Evolutionary conservation across 2,797 vertebrate species (phyloP).

Genomic region (Hippocampus kuda): DNA sequence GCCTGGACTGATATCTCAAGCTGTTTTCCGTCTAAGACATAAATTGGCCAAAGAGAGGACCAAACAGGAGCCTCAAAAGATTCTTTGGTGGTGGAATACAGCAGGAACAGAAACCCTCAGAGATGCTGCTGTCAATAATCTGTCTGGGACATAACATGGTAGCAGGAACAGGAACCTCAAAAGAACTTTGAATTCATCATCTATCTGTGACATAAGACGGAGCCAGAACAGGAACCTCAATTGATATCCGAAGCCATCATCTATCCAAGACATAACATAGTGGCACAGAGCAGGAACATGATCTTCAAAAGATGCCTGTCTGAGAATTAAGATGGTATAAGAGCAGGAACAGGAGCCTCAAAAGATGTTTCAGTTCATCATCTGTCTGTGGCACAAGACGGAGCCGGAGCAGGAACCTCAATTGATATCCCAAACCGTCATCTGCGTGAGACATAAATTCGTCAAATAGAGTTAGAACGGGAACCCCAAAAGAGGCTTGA

Average conservation of each 20-base stretch:
- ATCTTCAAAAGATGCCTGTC: not conserved
- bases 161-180: not conserved
- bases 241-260: not conserved
- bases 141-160: not conserved
- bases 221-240: not conserved
- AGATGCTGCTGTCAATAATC: not conserved
- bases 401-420: not conserved
- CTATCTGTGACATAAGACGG: constrained; percentile 14
- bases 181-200: not conserved
- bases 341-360: not conserved
- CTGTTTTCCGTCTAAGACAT: constrained; percentile 42
- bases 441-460: constrained; percentile 49
- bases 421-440: too few relatives aligned
- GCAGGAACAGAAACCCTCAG: not conserved
- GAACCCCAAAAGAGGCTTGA: not conserved
- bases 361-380: not conserved
- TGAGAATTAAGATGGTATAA: not conserved
- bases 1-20: too few relatives aligned
- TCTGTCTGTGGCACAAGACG: not conserved
- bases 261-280: not conserved
- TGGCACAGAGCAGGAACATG: not conserved
- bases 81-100: not conserved
- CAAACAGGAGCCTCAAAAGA: not conserved
- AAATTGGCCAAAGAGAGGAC: constrained; percentile 25
- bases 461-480: constrained; percentile 9